Base-by-base conservation (phyloP, 2,113 vertebrate species). In the Phrynocephalus versicolor region DNA sequence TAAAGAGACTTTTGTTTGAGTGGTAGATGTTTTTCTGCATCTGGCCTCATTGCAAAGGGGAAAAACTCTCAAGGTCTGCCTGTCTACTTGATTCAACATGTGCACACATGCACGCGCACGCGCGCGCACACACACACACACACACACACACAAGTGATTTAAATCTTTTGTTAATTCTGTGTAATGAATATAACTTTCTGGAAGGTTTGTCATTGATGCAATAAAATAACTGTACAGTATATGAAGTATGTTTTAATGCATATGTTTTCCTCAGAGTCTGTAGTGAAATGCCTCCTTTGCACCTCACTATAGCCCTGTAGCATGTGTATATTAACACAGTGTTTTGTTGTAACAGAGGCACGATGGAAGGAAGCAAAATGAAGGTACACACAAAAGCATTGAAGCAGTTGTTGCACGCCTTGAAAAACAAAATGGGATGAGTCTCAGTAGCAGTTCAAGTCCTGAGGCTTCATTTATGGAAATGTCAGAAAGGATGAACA, bases 391-490 rank as follows among this genome's bases (percentile, higher is more conserved):
- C 92, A 97, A 97, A 95, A 99, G 98, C 95, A 97, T 99, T 88
- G 98, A 98, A 87, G 98, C 98, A 15, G 98, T 99, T 93, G 98
- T 99, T 93, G 98, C 98, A 88, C 98, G 98, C 35, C 95, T 99
- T 89, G 97, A 97, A 88, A 97, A 96, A 85, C 96, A 97, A 95
- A 97, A 97, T 85, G 96, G 95, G 84, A 96, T 96, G 96, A 96
- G 95, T 87, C 95, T 96, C 86, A 95, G 96, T 94, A 96, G 88
- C 87, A 91, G 89, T 93, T 93, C 94, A 23, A 95, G 96, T 92
- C 95, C 95, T 0, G 96, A 97, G 79, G 95, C 96, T 89, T 93
- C 94, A 90, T 97, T 96, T 87, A 94, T 96, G 94, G 97, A 96
- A 88, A 82, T 95, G 91, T 94, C 96, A 0, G 94, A 96, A 18